phyloP scores from a whole-genome alignment of 2,888 invertebrate species.

The Plemyria rubiginata region DNA sequence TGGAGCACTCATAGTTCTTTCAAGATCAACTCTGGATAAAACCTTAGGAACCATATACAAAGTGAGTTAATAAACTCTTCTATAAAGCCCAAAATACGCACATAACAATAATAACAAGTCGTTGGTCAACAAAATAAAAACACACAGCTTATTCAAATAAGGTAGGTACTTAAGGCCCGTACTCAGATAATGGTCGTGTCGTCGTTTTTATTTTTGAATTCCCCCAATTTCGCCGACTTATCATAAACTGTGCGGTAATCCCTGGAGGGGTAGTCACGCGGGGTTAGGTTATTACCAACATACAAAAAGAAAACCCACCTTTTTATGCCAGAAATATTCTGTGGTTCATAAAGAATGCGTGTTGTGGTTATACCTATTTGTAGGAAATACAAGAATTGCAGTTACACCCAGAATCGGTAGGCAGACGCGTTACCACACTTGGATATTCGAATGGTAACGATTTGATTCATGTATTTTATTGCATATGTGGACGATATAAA shows the following conservation, averaged over 20 bases:
- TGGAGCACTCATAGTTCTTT: too few species aligned
- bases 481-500: slow-evolving; percentile 4
- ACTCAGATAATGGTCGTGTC: slow-evolving; percentile 46
- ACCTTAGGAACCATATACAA: not conserved
- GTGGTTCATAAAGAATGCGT: slow-evolving; percentile 51
- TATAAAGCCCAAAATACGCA: slow-evolving; percentile 1
- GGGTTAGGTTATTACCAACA: slow-evolving; percentile 52
- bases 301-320: slow-evolving; percentile 52
- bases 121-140: slow-evolving; percentile 40
- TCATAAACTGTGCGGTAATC: slow-evolving; percentile 60
- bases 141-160: slow-evolving; percentile 44
- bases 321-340: slow-evolving; percentile 55
- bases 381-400: slow-evolving; percentile 42
- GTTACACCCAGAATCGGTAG: slow-evolving; percentile 34
- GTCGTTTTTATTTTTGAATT: slow-evolving; percentile 60
- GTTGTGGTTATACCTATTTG: slow-evolving; percentile 41
- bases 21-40: too few species aligned
- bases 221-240: slow-evolving; percentile 58
- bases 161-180: slow-evolving; percentile 42
- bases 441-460: slow-evolving; percentile 27
- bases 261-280: slow-evolving; percentile 56
- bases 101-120: slow-evolving; percentile 22
- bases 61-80: not conserved
- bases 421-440: slow-evolving; percentile 33
- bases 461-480: slow-evolving; percentile 17